phyloP scores from a whole-genome alignment of 2,888 invertebrate species.

The Hirtodrosophila cameraria region DNA sequence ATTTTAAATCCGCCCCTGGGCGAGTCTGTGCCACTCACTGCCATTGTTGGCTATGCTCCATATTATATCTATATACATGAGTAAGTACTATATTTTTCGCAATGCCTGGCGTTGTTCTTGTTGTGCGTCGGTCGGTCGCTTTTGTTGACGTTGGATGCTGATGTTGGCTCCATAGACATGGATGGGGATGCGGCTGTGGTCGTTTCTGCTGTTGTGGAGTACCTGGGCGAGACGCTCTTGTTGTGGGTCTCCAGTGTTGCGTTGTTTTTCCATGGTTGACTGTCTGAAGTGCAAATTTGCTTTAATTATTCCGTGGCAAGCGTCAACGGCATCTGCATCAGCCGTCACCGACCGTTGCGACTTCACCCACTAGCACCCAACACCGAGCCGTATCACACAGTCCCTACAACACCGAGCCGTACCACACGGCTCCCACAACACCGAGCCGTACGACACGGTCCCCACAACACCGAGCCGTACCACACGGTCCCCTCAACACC shows the following conservation, averaged over 20 bases:
- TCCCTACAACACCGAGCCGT: slow-evolving; percentile 1
- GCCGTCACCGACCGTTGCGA: slow-evolving; percentile 3
- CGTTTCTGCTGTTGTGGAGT: slow-evolving; percentile 36
- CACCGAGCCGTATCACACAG: slow-evolving; percentile 6
- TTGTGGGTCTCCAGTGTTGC: slow-evolving; percentile 69
- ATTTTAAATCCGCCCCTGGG: slow-evolving; percentile 62
- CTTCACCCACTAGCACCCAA: slow-evolving; percentile 27
- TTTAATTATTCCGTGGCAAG: slow-evolving; percentile 80
- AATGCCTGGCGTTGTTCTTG: slow-evolving; percentile 57
- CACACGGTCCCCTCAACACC: slow-evolving; percentile 9
- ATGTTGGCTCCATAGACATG: slow-evolving; percentile 18
- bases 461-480: slow-evolving; percentile 5
- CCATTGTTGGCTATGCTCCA: slow-evolving; percentile 72
- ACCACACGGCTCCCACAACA: slow-evolving; percentile 11
- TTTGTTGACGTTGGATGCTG: slow-evolving; percentile 65
- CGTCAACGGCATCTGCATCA: slow-evolving; percentile 64
- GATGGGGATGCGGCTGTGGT: slow-evolving; percentile 32
- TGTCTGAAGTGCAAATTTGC: slow-evolving; percentile 83
- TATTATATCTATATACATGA: slow-evolving; percentile 35
- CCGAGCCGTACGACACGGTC: no score
- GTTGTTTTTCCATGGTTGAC: slow-evolving; percentile 65
- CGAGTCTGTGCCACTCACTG: slow-evolving; percentile 56
- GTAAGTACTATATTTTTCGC: slow-evolving; percentile 45
- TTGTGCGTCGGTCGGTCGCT: slow-evolving; percentile 49
- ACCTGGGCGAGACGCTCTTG: slow-evolving; percentile 53